Evolutionary conservation across 2,113 vertebrate genomes (phyloP), one percentile per base, ranked within the genome.

Genomic region (Diphyllodes magnificus): DNA sequence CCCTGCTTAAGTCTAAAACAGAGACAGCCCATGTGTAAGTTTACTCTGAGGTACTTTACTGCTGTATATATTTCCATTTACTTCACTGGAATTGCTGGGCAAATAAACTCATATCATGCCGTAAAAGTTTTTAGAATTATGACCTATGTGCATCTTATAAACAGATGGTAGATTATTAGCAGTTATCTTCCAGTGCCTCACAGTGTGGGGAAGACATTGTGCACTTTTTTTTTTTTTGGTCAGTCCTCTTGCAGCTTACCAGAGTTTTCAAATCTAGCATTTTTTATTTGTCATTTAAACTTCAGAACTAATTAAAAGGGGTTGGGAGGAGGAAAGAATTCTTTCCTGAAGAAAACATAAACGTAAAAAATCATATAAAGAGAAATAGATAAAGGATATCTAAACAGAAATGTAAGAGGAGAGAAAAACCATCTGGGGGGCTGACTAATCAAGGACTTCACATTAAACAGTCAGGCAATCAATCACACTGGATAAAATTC

Each of bases 381-480:
- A 65, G 35, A 64, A 84, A 76, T 61, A 92, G 84, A 95, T 82
- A 85, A 90, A 77, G 15, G 14, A 39, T 93, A 83, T 83, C 71
- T 94, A 86, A 96, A 94, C 63, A 90, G 54, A 77, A 63, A 92
- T 59, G 71, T 71, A 90, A 77, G 82, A 70, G n/a, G 24, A 96
- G 93, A 94, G 64, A 30, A 81, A 85, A 88, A 88, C 39, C 95
- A 92, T 93, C 94, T 95, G 96, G 60, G 47, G 96, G 60, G 31
- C 68, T 96, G 68, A 71, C 71, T 88, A 45, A 86, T 78, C 79
- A 81, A 35, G 22, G 56, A 90, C 76, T 90, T 78, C 65, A 77
- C 64, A 53, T 94, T 92, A 94, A 96, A 88, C 31, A 90, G 85
- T 90, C 85, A 92, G 82, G 88, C 85, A 95, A 96, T 96, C 87